These are phyloP conservation scores for Erpobdella octoculata DNA, from an alignment of 2,888 invertebrate genomes.

Conservation along the genomic window DNA sequence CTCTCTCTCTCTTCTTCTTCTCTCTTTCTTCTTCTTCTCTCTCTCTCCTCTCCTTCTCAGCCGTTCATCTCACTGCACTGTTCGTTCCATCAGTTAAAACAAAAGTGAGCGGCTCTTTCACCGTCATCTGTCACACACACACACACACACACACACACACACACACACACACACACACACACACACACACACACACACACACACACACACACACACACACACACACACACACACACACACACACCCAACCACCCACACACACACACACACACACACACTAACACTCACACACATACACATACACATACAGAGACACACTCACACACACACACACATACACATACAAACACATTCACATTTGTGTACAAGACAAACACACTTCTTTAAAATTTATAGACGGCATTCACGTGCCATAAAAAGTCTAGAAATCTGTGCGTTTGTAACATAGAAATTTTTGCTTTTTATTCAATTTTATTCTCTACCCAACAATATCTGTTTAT, in stretches of 20 bases:
- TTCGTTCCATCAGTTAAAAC: neutral
- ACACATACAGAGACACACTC: no score
- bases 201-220: no score
- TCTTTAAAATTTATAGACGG: no score
- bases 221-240: neutral
- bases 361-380: no score
- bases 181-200: no score
- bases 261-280: slow-evolving; percentile 6
- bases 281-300: no score
- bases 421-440: no score
- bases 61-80: neutral
- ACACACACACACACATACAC: slow-evolving; percentile 1
- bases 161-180: neutral
- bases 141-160: neutral
- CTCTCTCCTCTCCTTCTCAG: neutral
- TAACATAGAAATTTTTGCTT: no score
- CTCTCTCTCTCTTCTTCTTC: neutral
- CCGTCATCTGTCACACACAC: neutral
- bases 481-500: no score
- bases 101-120: neutral
- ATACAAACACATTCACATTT: slow-evolving; percentile 1
- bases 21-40: neutral
- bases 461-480: no score
- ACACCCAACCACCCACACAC: neutral
- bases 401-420: no score